These are phyloP conservation scores for Drosophila truncata DNA, from an alignment of 1,140 invertebrate genomes.

Conservation along the genomic window DNA sequence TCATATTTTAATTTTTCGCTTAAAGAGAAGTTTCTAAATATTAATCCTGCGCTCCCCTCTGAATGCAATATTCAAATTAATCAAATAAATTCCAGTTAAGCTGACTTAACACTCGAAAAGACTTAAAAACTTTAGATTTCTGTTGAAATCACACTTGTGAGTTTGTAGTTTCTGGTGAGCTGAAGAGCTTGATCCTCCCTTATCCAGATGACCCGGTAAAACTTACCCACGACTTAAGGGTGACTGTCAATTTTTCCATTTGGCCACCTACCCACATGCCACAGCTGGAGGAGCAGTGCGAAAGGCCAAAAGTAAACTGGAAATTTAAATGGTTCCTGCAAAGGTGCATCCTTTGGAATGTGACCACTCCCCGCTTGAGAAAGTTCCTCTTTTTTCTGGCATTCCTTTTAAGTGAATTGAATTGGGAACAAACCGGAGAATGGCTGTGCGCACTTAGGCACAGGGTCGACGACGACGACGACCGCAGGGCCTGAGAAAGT, in stretches of 20 bases:
- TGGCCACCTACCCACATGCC: conserved; percentile 1
- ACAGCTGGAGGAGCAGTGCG: background rate
- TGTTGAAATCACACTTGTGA: background rate
- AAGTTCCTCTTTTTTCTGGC: conserved; percentile 11
- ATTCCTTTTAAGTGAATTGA: conserved; percentile 33
- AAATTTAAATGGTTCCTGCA: conserved; percentile 22
- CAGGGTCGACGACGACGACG: conserved; percentile 26
- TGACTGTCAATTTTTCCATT: conserved; percentile 3
- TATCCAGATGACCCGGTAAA: background rate
- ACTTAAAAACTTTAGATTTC: background rate
- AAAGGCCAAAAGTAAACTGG: conserved; percentile 21
- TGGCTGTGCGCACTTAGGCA: conserved; percentile 35
- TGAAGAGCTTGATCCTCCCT: background rate
- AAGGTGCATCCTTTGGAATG: conserved; percentile 19
- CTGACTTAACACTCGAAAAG: background rate
- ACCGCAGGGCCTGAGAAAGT: conserved; percentile 36
- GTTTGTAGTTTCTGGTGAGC: background rate
- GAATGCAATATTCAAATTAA: background rate
- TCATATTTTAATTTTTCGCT: background rate
- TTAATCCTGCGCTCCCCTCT: background rate
- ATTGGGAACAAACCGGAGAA: conserved; percentile 35
- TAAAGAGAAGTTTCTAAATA: background rate
- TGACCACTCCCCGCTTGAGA: background rate
- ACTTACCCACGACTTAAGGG: background rate
- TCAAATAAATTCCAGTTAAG: conserved; percentile 1